A percentile compares a stretch with the other conserved stretches of the same genome.
These are phyloP conservation scores for Rhabditophanes sp. DNA, from an alignment of 2,888 invertebrate genomes.

Conservation along the genomic window DNA sequence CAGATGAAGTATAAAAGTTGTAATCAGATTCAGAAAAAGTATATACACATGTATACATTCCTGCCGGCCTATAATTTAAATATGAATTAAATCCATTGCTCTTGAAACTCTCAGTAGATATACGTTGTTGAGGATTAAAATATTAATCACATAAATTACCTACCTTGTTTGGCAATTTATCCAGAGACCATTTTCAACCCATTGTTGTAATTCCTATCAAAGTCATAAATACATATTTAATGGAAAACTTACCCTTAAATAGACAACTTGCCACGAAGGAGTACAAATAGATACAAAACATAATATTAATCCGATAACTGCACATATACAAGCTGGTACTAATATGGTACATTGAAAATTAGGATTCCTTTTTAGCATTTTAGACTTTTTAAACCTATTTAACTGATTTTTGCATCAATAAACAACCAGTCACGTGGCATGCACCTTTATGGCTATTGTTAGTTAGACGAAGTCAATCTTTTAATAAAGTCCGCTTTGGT, in stretches of 20 bases:
- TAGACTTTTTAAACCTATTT: no score
- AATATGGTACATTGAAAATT: no score
- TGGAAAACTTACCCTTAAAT: constrained; percentile 24
- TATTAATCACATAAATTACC: constrained; percentile 1
- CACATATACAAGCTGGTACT: no score
- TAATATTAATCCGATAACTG: no score
- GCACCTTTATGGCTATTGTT: no score
- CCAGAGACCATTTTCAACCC: constrained; percentile 41
- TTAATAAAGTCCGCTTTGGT: no score
- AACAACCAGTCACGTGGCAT: no score
- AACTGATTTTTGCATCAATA: no score
- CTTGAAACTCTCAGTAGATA: background rate
- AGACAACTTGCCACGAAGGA: constrained; percentile 23
- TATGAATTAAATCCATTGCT: background rate
- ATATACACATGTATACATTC: constrained; percentile 42
- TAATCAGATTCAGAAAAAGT: constrained; percentile 34
- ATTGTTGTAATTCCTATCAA: constrained; percentile 15
- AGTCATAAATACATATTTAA: background rate
- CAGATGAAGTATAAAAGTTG: constrained; percentile 31
- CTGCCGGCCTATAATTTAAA: constrained; percentile 19
- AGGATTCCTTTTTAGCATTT: no score
- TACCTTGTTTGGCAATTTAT: constrained; percentile 36
- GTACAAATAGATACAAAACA: no score
- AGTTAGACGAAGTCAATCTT: no score
- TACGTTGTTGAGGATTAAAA: constrained; percentile 5